These are phyloP conservation scores for Leptopterna dolabrata DNA, from an alignment of 2,888 invertebrate genomes.

Conservation along the genomic window DNA sequence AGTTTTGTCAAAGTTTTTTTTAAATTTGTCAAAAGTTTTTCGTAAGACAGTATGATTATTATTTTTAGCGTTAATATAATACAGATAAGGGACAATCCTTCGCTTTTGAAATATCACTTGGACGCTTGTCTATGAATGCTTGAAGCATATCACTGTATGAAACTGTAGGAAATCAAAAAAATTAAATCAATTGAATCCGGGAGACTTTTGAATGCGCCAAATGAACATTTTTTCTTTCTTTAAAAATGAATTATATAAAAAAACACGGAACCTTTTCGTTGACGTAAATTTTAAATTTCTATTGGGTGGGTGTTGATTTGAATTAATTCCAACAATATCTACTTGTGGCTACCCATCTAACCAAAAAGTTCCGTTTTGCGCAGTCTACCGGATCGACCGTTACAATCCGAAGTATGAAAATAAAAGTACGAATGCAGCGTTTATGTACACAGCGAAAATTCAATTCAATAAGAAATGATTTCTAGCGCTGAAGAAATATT, in stretches of 20 bases:
- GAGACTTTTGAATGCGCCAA: background rate
- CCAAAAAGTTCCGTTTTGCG: background rate
- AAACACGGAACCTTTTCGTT: background rate
- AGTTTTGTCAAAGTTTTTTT: background rate
- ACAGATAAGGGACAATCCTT: constrained; percentile 50
- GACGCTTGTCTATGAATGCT: constrained; percentile 53
- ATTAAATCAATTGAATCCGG: background rate
- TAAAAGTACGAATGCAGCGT: constrained; percentile 15
- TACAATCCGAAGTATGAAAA: background rate
- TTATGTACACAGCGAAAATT: constrained; percentile 38
- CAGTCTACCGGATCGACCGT: background rate
- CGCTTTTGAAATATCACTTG: constrained; percentile 51
- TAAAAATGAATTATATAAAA: no score
- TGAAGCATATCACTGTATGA: constrained; percentile 45
- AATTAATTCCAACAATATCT: no score
- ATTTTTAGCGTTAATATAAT: background rate
- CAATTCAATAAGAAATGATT: background rate
- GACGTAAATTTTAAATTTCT: no score
- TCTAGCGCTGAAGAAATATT: constrained; percentile 1
- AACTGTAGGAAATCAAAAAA: constrained; percentile 35
- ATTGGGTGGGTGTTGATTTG: no score
- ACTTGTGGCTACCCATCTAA: no score
- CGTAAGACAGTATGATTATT: background rate
- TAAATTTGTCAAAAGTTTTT: background rate
- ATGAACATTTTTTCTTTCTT: no score